Percentiles rank a stretch among this genome's conserved stretches.
These are phyloP conservation scores for Drosophila setifemur DNA, from an alignment of 1,140 invertebrate genomes.

Conservation along the genomic window DNA sequence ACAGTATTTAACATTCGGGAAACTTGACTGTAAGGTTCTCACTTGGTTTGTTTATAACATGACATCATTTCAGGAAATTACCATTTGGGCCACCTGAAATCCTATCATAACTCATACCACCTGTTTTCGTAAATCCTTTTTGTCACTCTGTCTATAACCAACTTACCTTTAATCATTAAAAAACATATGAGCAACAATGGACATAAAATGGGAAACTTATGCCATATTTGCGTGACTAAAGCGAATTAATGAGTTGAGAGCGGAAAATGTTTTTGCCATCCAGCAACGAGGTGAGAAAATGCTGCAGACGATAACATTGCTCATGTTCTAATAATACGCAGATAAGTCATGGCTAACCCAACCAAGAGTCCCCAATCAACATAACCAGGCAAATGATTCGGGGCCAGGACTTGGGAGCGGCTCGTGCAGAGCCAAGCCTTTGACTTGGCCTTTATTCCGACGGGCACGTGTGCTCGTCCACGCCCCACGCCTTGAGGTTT, in stretches of 20 bases:
- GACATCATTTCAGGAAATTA: not conserved
- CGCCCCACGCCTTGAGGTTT: conserved; percentile 39
- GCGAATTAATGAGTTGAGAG: conserved; percentile 36
- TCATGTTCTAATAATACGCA: conserved; percentile 64
- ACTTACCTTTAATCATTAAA: conserved; percentile 36
- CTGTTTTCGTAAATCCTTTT: conserved; percentile 1
- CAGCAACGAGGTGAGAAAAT: conserved; percentile 43
- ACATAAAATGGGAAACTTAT: conserved; percentile 64
- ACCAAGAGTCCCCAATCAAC: conserved; percentile 22
- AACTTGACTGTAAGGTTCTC: too few species aligned
- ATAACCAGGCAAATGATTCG: conserved; percentile 35
- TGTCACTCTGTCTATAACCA: not conserved
- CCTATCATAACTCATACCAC: conserved; percentile 1
- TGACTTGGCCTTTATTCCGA: conserved; percentile 25
- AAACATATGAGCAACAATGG: conserved; percentile 45
- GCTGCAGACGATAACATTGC: conserved; percentile 45
- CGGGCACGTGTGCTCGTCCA: conserved; percentile 41
- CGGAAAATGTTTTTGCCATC: conserved; percentile 15
- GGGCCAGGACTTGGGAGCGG: conserved; percentile 62
- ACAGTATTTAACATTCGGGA: too few species aligned
- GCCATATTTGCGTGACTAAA: conserved; percentile 50
- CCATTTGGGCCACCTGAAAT: conserved; percentile 14
- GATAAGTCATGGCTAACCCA: conserved; percentile 32
- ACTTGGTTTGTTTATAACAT: not conserved
- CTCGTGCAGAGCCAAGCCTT: conserved; percentile 57